Percentiles rank a stretch among this genome's conserved stretches.
Evolutionary conservation across 2,888 invertebrate genomes (phyloP).

Genomic region (Eupithecia tripunctaria): DNA sequence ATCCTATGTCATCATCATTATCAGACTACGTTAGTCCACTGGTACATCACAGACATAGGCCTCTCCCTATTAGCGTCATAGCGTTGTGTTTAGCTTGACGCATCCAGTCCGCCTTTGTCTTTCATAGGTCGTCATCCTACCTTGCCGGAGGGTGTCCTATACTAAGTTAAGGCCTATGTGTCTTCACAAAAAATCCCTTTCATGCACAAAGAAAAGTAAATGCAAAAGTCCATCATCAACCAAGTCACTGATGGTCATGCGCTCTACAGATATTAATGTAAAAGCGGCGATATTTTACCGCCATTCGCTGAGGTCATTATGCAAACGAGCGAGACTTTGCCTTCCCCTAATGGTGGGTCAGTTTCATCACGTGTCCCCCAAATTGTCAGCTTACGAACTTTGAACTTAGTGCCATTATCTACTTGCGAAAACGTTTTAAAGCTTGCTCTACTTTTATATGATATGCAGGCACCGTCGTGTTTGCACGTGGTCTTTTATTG

Average conservation of each 20-base stretch:
- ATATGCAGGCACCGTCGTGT: not conserved
- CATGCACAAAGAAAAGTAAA: not conserved
- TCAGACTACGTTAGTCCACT: too few species aligned
- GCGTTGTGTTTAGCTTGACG: too few species aligned
- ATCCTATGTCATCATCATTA: too few species aligned
- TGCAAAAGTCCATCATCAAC: not conserved
- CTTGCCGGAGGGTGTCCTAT: too few species aligned
- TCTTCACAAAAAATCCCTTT: not conserved
- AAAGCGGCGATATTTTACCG: constrained; percentile 59
- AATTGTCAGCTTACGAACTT: constrained; percentile 61
- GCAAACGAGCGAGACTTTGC: constrained; percentile 58
- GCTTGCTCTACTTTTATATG: not conserved
- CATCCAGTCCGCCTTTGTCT: too few species aligned
- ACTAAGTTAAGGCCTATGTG: too few species aligned
- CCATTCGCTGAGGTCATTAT: constrained; percentile 65
- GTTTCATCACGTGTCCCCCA: constrained; percentile 57
- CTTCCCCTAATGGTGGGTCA: constrained; percentile 59
- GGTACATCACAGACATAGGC: too few species aligned
- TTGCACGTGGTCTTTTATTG: too few species aligned
- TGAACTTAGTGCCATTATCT: constrained; percentile 48
- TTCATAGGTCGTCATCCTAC: too few species aligned
- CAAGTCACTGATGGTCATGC: not conserved
- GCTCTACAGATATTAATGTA: constrained; percentile 45
- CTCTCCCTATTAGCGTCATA: too few species aligned
- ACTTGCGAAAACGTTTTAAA: not conserved